Conservation (phyloP, 2,797 vertebrate species). For the Ctenochaetus hawaiiensis region DNA sequence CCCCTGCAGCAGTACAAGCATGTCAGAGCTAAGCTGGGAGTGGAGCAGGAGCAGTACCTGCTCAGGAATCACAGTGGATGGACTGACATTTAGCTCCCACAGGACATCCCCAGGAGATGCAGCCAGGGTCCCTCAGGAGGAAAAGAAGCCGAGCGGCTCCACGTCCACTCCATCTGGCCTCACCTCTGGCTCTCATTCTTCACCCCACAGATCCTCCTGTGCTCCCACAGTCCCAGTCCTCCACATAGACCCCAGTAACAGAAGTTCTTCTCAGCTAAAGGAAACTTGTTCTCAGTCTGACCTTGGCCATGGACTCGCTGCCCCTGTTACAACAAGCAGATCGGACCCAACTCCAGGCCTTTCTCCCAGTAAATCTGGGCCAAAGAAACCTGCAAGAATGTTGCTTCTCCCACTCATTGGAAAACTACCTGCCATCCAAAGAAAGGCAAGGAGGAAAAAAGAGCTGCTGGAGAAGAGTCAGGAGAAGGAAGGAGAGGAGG, state of each 20-base stretch:
- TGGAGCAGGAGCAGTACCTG: constrained; percentile 79
- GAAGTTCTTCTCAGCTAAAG: constrained; percentile 32
- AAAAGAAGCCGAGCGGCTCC: constrained; percentile 52
- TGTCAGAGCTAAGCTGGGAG: constrained; percentile 84
- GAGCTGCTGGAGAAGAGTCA: constrained; percentile 66
- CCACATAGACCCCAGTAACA: constrained; percentile 24
- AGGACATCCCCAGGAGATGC: constrained; percentile 20
- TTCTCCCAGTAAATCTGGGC: constrained; percentile 41
- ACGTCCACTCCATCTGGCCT: constrained; percentile 25
- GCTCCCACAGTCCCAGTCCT: constrained; percentile 10
- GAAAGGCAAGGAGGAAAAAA: constrained; percentile 73
- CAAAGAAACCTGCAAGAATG: constrained; percentile 69
- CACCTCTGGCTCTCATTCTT: constrained; percentile 37
- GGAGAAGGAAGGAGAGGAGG: constrained; percentile 63
- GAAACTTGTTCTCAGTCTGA: constrained; percentile 42
- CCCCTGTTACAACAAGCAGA: constrained; percentile 46
- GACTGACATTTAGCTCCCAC: constrained; percentile 25
- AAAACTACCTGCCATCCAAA: constrained; percentile 85
- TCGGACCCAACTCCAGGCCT: constrained; percentile 34
- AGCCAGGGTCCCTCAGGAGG: constrained; percentile 22
- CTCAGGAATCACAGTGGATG: constrained; percentile 52
- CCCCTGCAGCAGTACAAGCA: constrained; percentile 80
- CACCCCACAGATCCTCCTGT: constrained; percentile 27
- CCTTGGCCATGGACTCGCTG: constrained; percentile 1
- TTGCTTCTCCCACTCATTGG: constrained; percentile 84